Evolutionary conservation across 2,113 vertebrate genomes (phyloP).

Genomic region (Phyllostomus discolor): DNA sequence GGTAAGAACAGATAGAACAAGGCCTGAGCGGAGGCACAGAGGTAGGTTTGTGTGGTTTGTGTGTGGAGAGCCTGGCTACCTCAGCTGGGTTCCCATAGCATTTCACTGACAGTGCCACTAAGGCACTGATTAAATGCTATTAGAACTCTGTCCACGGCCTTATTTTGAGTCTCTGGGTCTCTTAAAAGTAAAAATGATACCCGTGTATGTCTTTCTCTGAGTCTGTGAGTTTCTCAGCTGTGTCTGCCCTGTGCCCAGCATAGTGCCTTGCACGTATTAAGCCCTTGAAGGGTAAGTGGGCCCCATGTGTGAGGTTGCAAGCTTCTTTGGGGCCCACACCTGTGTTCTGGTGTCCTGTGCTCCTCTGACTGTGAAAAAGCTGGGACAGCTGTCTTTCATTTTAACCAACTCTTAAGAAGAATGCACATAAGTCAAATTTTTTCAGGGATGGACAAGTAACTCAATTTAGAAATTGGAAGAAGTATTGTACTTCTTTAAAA

Average conservation of each 20-base stretch:
- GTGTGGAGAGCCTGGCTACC: neutral
- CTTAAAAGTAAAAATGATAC: neutral
- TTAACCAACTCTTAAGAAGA: conserved; percentile 6
- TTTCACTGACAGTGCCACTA: neutral
- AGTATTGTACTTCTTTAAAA: conserved; percentile 65
- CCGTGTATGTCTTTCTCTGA: neutral
- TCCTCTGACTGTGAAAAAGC: neutral
- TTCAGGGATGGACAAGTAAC: conserved; percentile 62
- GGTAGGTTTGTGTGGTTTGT: neutral
- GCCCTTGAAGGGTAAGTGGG: neutral
- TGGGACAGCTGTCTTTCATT: conserved; percentile 37
- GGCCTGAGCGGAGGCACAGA: neutral
- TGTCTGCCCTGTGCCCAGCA: neutral
- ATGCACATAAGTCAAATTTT: conserved; percentile 31
- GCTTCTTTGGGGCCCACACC: neutral
- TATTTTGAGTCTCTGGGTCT: neutral
- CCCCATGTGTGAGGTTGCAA: neutral
- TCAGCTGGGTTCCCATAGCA: neutral
- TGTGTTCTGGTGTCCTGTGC: neutral
- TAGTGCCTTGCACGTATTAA: neutral
- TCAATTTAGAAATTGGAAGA: conserved; percentile 61
- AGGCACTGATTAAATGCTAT: neutral
- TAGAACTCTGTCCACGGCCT: neutral
- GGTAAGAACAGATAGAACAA: neutral
- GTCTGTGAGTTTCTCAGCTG: neutral